phyloP scores from a whole-genome alignment of 2,797 vertebrate genomes.

The Leptoclinus maculatus region DNA sequence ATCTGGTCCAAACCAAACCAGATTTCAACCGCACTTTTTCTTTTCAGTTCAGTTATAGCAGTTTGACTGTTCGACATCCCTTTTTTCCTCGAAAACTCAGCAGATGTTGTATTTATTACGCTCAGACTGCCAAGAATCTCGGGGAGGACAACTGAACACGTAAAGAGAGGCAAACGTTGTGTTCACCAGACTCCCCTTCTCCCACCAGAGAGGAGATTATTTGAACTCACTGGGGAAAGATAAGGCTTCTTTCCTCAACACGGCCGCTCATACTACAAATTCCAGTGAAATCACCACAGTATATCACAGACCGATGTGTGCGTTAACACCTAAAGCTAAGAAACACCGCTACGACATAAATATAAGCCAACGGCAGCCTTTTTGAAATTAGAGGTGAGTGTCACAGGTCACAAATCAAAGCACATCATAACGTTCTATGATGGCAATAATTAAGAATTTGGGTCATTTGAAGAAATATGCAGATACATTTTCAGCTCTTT shows the following conservation, averaged over 20 bases:
- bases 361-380: slow-evolving; percentile 10
- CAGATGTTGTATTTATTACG: slow-evolving; percentile 79
- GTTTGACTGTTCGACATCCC: slow-evolving; percentile 57
- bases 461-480: slow-evolving; percentile 29
- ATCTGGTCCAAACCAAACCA: slow-evolving; percentile 55
- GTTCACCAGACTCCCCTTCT: slow-evolving; percentile 61
- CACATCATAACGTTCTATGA: background rate
- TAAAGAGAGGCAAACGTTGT: slow-evolving; percentile 57
- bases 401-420: slow-evolving; percentile 35
- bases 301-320: slow-evolving; percentile 22
- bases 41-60: slow-evolving; percentile 47
- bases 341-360: background rate
- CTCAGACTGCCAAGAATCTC: slow-evolving; percentile 71
- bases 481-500: slow-evolving; percentile 31
- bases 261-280: slow-evolving; percentile 49
- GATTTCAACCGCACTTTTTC: slow-evolving; percentile 49
- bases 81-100: slow-evolving; percentile 73
- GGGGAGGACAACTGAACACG: slow-evolving; percentile 68
- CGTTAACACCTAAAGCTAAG: slow-evolving; percentile 20
- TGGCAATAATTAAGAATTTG: background rate
- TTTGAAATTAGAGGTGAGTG: slow-evolving; percentile 23
- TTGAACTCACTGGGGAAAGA: slow-evolving; percentile 67
- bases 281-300: slow-evolving; percentile 42
- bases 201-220: slow-evolving; percentile 66
- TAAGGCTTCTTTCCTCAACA: slow-evolving; percentile 55